Evolutionary conservation across 2,797 vertebrate species (phyloP), one percentile per base, ranked within the genome.

Genomic region (Onychomys arenicola): DNA sequence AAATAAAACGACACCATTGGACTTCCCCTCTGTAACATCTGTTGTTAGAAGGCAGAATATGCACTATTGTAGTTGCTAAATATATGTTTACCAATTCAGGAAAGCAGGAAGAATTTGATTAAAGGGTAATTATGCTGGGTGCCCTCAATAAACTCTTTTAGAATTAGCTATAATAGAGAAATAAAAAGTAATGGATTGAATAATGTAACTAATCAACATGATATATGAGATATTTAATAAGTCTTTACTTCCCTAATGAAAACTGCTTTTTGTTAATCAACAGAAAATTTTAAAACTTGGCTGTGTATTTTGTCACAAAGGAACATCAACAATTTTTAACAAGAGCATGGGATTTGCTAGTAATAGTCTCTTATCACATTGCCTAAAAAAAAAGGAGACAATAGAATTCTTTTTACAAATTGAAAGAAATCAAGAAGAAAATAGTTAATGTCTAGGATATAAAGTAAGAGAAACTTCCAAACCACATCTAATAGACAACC

Each of bases 111-210:
- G 37, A 63, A 77, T 91, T 81, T 52, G 52, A 83, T 96, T 65
- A 89, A 67, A 93, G 61, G 69, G 13, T 67, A 88, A 25, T 81
- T 82, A 37, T 52, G n/a, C 6, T 82, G 9, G 37, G 29, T 76
- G 46, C 69, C 43, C 85, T 78, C 61, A 83, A 87, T 77, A 93
- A 82, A 90, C 37, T 93, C 34, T 71, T 81, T 69, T 71, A 83
- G n/a, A 91, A 88, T 83, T 91, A 91, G 19, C 75, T 40, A 90
- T n/a, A 93, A 76, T 32, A 83, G 67, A 87, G 40, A 91, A 52
- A 85, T 69, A 77, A 71, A 92, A 93, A 84, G 14, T 81, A 93
- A 77, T 71, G 10, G 67, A 85, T 81, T 67, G 17, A 90, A 75
- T 81, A 87, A 91, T 81, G 71, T 29, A 81, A 84, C 81, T 83